Percentiles rank a stretch among this genome's conserved stretches.
phyloP scores from a whole-genome alignment of 2,888 invertebrate species.

The Bursaphelenchus okinawaensis region DNA sequence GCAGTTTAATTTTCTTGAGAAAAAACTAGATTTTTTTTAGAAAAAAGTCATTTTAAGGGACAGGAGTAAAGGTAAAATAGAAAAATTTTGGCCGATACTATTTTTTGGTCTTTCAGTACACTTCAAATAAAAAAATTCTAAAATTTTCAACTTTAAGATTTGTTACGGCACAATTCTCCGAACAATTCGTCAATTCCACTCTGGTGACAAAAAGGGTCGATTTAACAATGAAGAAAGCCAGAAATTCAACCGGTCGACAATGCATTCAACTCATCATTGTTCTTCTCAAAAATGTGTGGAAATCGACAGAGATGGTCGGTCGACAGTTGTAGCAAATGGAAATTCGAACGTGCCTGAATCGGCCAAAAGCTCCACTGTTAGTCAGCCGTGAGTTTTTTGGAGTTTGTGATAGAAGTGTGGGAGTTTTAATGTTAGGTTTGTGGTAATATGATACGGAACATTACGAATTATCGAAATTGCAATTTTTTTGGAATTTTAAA shows the following conservation, averaged over 20 bases:
- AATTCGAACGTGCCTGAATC: not conserved
- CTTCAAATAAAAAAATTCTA: no score
- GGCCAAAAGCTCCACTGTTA: not conserved
- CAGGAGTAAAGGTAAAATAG: no score
- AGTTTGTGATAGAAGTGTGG: not conserved
- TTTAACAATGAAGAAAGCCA: constrained; percentile 29
- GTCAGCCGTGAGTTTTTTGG: not conserved
- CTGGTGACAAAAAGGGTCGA: constrained; percentile 19
- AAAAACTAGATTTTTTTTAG: not conserved
- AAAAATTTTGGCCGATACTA: no score
- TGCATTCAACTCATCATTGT: constrained; percentile 4
- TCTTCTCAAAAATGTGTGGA: not conserved
- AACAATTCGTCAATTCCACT: constrained; percentile 54
- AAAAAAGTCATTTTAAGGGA: no score
- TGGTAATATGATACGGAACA: no score
- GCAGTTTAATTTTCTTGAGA: not conserved
- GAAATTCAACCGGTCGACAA: constrained; percentile 20
- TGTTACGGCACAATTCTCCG: constrained; percentile 52
- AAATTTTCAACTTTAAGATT: constrained; percentile 30
- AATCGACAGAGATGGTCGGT: constrained; percentile 7
- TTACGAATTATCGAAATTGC: no score
- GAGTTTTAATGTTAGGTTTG: not conserved
- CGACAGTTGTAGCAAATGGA: not conserved
- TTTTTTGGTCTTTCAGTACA: not conserved
- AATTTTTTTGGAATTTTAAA: not conserved